Evolutionary conservation across 2,888 invertebrate genomes (phyloP).

Genomic region (Leucophenga maculata): DNA sequence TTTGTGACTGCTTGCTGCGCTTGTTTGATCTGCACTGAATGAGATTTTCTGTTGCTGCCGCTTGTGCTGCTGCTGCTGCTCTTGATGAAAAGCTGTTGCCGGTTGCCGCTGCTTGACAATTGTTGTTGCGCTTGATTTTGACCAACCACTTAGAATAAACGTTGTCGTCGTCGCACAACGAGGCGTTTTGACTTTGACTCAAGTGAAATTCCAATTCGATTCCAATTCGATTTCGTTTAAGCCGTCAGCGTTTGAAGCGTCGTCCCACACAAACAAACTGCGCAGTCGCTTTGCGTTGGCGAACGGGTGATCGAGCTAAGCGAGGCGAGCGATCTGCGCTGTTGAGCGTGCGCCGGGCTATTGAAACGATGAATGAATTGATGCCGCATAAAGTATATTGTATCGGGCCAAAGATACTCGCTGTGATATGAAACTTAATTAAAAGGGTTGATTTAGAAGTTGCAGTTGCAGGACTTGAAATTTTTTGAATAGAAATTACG

Average conservation of each 20-base stretch:
- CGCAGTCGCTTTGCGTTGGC: conserved; percentile 32
- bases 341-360: conserved; percentile 57
- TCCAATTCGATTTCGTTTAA: neutral
- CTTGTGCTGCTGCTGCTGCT: conserved; percentile 27
- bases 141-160: conserved; percentile 29
- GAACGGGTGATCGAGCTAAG: conserved; percentile 14
- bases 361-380: conserved; percentile 69
- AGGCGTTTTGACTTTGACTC: conserved; percentile 67
- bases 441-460: neutral
- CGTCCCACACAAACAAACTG: neutral
- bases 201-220: conserved; percentile 51
- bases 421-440: neutral
- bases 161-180: conserved; percentile 28
- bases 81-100: conserved; percentile 46
- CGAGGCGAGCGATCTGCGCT: conserved; percentile 33
- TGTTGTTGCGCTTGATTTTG: conserved; percentile 32
- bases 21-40: conserved; percentile 65
- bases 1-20: conserved; percentile 62
- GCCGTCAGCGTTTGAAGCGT: neutral
- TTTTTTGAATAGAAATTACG: too few relatives aligned
- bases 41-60: conserved; percentile 17
- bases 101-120: conserved; percentile 37
- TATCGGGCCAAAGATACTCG: conserved; percentile 30
- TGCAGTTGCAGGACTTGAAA: too few relatives aligned
- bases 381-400: conserved; percentile 54